Percentiles rank a stretch among this genome's conserved stretches.
These are phyloP conservation scores for Drosophila planitibia DNA, from an alignment of 2,888 invertebrate species.

Conservation along the genomic window DNA sequence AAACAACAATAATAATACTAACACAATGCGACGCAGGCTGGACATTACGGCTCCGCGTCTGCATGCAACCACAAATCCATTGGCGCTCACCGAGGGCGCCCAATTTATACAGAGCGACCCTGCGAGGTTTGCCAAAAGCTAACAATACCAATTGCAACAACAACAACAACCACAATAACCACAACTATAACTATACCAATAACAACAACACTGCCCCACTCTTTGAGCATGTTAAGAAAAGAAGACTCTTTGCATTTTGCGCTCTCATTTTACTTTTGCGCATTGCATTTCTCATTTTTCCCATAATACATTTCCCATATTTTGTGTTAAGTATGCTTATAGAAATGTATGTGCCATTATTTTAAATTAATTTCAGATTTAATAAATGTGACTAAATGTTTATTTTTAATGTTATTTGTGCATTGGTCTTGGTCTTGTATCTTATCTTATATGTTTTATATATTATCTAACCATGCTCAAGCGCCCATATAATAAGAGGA, in stretches of 20 bases:
- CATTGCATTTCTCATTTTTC: neutral
- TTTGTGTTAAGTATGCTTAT: conserved; percentile 19
- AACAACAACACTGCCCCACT: conserved; percentile 43
- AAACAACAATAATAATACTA: conserved; percentile 49
- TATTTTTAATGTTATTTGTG: conserved; percentile 12
- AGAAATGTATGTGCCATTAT: conserved; percentile 2
- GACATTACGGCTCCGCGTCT: conserved; percentile 87
- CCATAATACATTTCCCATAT: conserved; percentile 3
- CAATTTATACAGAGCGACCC: conserved; percentile 82
- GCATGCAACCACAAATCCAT: conserved; percentile 87
- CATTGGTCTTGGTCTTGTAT: conserved; percentile 25
- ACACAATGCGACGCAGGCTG: conserved; percentile 83
- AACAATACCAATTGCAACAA: conserved; percentile 22
- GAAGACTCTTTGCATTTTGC: conserved; percentile 33
- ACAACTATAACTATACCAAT: neutral
- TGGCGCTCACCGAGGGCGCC: conserved; percentile 86
- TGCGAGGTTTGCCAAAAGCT: conserved; percentile 83
- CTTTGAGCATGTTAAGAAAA: conserved; percentile 42
- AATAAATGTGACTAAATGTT: conserved; percentile 22
- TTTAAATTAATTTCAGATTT: conserved; percentile 19
- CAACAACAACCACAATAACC: conserved; percentile 28
- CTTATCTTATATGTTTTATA: neutral
- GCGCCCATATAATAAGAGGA: neutral
- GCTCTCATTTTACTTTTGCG: conserved; percentile 10
- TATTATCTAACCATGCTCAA: neutral